Evolutionary conservation across 2,888 invertebrate species (phyloP).

Genomic region (Dryobota labecula): DNA sequence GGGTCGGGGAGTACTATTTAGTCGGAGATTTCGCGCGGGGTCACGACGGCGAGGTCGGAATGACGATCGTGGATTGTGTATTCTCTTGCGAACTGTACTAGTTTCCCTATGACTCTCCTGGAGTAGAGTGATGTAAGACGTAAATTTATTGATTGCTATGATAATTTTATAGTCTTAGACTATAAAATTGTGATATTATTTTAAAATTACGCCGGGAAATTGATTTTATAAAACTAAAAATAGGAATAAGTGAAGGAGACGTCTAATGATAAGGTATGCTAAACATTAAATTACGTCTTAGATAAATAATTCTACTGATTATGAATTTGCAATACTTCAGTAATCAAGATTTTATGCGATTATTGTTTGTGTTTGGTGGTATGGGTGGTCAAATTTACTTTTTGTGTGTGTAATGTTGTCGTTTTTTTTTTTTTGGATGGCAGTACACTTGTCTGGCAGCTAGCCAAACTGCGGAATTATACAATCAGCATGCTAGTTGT

Average conservation of each 20-base stretch:
- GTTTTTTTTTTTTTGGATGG: not conserved
- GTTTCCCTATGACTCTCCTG: too few species aligned
- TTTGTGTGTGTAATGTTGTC: not conserved
- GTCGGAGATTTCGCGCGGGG: too few species aligned
- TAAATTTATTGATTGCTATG: not conserved
- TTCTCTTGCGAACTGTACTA: too few species aligned
- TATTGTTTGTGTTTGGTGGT: not conserved
- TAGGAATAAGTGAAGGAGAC: not conserved
- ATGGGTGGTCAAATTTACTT: too few species aligned
- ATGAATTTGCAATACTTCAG: not conserved
- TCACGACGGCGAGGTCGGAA: too few species aligned
- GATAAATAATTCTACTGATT: not conserved
- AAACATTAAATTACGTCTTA: not conserved
- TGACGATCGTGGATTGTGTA: too few species aligned
- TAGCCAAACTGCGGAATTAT: not conserved
- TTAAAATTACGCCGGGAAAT: fast-evolving
- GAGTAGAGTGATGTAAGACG: too few species aligned
- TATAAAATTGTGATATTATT: too few species aligned
- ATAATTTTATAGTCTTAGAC: too few species aligned
- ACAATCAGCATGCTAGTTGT: not conserved
- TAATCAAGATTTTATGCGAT: not conserved
- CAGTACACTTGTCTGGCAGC: not conserved
- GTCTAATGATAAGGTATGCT: not conserved
- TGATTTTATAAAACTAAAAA: not conserved
- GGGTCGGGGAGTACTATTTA: too few species aligned